phyloP scores from a whole-genome alignment of 2,113 vertebrate species.

The Lophius piscatorius region DNA sequence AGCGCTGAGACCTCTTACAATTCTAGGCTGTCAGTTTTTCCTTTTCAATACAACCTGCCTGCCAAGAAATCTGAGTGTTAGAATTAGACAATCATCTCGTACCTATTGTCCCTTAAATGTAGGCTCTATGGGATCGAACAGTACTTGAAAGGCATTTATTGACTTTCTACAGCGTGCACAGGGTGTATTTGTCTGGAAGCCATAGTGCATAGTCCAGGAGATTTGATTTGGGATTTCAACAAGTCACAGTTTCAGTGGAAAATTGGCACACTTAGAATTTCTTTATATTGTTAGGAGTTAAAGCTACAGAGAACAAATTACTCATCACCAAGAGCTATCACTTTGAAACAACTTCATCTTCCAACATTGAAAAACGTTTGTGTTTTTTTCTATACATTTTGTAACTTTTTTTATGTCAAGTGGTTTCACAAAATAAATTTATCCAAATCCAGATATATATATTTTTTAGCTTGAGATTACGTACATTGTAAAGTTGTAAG shows the following conservation, averaged over 20 bases:
- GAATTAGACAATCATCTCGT: constrained; percentile 45
- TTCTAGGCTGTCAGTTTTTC: constrained; percentile 46
- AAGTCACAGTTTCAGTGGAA: constrained; percentile 9
- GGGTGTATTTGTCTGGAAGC: constrained; percentile 19
- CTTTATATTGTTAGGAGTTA: neutral
- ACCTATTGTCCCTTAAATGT: constrained; percentile 24
- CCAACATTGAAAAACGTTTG: no score
- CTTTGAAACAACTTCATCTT: constrained; percentile 2
- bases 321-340: neutral
- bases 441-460: no score
- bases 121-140: constrained; percentile 32
- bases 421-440: no score
- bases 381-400: no score
- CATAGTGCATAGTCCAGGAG: constrained; percentile 55
- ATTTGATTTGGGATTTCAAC: constrained; percentile 31
- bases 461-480: no score
- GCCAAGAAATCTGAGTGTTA: constrained; percentile 36
- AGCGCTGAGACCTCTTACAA: constrained; percentile 49
- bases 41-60: constrained; percentile 49
- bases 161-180: constrained; percentile 19
- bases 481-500: no score
- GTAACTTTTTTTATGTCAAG: no score
- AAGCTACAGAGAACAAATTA: constrained; percentile 11
- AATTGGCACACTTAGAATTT: constrained; percentile 17
- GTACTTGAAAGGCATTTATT: constrained; percentile 20